phyloP scores from a whole-genome alignment of 2,113 vertebrate genomes.

The Vulpes ferrilata region DNA sequence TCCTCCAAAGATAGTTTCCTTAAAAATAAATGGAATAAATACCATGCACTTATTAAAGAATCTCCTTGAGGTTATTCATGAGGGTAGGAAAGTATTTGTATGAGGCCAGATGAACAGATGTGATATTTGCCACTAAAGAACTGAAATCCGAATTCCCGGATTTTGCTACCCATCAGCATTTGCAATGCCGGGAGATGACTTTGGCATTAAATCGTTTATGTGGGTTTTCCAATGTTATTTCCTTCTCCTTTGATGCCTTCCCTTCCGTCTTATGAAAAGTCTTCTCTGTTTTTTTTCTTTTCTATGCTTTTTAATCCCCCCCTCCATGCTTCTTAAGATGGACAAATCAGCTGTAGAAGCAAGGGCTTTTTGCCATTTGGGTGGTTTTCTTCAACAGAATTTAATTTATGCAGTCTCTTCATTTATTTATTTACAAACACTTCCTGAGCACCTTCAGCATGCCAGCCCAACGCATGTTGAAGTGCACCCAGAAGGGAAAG shows the following conservation, averaged over 20 bases:
- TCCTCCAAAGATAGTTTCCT: constrained; percentile 13
- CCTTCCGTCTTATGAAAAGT: neutral
- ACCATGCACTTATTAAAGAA: neutral
- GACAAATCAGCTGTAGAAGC: neutral
- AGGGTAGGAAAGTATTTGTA: neutral
- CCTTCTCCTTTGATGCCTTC: neutral
- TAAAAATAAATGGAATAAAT: constrained; percentile 6
- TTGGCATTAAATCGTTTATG: neutral
- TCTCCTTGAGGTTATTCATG: neutral
- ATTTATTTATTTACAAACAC: neutral
- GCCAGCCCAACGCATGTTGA: neutral
- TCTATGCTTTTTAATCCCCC: neutral
- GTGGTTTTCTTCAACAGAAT: neutral
- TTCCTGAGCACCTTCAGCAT: neutral
- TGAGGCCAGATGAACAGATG: neutral
- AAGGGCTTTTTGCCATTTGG: neutral
- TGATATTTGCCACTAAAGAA: constrained; percentile 1
- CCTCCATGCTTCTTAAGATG: neutral
- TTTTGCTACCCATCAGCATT: constrained; percentile 15
- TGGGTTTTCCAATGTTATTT: neutral
- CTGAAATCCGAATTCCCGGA: constrained; percentile 25
- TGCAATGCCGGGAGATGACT: neutral
- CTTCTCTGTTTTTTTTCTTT: constrained; percentile 29
- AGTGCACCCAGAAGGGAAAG: neutral
- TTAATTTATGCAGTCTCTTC: neutral